A percentile compares a stretch with the other conserved stretches of the same genome.
phyloP scores from a whole-genome alignment of 2,797 vertebrate genomes.

The Rhinella marina region DNA sequence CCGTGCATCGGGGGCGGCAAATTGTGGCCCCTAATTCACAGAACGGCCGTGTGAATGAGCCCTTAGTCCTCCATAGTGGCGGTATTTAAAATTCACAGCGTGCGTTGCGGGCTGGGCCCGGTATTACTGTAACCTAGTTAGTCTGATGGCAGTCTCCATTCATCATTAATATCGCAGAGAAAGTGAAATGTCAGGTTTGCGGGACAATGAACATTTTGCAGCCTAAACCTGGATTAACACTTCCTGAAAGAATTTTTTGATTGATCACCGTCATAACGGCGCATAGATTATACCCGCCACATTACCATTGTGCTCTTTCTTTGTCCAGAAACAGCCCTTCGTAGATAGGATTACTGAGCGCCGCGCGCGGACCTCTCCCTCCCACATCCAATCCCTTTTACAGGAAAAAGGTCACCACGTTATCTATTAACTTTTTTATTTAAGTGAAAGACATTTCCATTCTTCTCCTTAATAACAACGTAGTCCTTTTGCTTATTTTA shows the following conservation, averaged over 20 bases:
- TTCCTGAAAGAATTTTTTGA: conserved; percentile 58
- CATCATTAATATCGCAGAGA: conserved; percentile 53
- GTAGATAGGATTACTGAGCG: conserved; percentile 57
- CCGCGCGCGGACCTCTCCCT: conserved; percentile 45
- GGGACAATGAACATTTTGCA: conserved; percentile 32
- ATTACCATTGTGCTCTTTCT: conserved; percentile 59
- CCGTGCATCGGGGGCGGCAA: no score
- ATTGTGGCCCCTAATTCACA: no score
- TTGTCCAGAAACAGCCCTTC: conserved; percentile 52
- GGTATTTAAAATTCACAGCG: conserved; percentile 40
- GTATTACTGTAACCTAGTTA: conserved; percentile 58
- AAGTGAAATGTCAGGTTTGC: conserved; percentile 48
- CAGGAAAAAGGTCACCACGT: conserved; percentile 64
- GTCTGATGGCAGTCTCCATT: conserved; percentile 45
- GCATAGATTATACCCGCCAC: conserved; percentile 55
- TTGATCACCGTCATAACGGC: conserved; percentile 61
- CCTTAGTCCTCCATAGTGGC: neutral
- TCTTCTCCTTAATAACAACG: conserved; percentile 8
- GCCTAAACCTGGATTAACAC: conserved; percentile 38
- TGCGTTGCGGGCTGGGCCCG: neutral
- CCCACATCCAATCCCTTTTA: conserved; percentile 47
- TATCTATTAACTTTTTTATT: conserved; percentile 67
- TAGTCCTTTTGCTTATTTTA: conserved; percentile 8
- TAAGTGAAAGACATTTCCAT: conserved; percentile 48
- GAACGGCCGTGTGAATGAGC: no score